Evolutionary conservation across 2,888 invertebrate genomes (phyloP).

Genomic region (Dryomyza anilis): DNA sequence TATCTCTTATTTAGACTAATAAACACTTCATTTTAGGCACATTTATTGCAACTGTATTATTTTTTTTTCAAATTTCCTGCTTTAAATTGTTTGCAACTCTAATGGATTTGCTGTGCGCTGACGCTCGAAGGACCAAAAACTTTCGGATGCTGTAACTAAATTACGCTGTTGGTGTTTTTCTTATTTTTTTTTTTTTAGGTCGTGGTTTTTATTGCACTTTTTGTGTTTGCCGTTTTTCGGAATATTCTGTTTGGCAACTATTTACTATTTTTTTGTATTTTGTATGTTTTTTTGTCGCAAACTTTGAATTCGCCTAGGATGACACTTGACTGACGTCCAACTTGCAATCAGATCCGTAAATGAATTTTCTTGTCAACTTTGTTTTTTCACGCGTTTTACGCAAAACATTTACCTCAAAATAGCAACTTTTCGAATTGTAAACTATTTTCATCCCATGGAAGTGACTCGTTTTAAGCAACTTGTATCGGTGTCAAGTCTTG

Average conservation of each 20-base stretch:
- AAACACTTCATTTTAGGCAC: no score
- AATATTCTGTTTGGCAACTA: no score
- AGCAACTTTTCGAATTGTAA: no score
- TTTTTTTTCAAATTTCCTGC: conserved; percentile 11
- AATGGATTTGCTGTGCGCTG: neutral
- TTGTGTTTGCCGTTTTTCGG: neutral
- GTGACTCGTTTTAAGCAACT: neutral
- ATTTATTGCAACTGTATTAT: no score
- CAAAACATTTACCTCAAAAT: neutral
- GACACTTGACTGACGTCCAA: conserved; percentile 6
- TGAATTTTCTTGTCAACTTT: neutral
- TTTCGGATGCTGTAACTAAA: no score
- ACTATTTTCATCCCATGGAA: neutral
- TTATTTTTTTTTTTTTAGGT: neutral
- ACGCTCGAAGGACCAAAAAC: conserved; percentile 8
- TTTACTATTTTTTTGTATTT: no score
- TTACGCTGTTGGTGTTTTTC: neutral
- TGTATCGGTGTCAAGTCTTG: neutral
- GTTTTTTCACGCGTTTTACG: neutral
- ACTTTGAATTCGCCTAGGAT: neutral
- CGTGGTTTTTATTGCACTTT: neutral
- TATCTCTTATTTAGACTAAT: no score
- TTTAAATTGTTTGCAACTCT: neutral
- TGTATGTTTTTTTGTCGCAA: neutral
- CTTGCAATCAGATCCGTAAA: conserved; percentile 1